phyloP scores from a whole-genome alignment of 30 jellyfish, hydroid and myxozoan species.

The Sanderia malayensis region DNA sequence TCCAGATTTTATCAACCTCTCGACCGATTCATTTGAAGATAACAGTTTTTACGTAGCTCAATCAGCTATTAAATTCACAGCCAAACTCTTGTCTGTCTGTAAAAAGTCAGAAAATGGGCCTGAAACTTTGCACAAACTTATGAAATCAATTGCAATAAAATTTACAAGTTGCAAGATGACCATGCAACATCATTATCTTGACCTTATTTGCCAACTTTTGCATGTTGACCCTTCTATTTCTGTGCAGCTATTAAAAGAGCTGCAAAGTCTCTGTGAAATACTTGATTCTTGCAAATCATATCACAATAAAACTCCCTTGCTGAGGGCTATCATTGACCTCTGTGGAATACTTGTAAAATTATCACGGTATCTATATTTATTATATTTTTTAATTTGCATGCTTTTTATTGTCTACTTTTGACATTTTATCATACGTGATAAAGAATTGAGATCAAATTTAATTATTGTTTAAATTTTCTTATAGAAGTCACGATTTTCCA shows the following conservation, averaged over 20 bases:
- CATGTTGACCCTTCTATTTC: neutral
- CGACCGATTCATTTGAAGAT: conserved; percentile 29
- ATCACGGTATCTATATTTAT: neutral
- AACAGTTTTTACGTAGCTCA: conserved; percentile 36
- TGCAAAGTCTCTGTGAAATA: neutral
- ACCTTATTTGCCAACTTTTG: neutral
- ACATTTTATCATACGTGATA: too few species aligned
- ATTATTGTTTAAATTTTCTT: too few species aligned
- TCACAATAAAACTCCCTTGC: neutral
- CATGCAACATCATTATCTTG: neutral
- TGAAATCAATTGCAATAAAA: neutral
- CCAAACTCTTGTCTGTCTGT: neutral
- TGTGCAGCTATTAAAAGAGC: neutral
- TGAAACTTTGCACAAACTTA: neutral
- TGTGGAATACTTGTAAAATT: neutral
- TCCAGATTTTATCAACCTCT: conserved; percentile 9
- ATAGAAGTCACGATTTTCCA: neutral
- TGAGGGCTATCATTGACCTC: neutral
- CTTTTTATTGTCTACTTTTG: too few species aligned
- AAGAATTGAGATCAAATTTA: too few species aligned
- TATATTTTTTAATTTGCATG: too few species aligned
- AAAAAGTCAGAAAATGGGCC: neutral
- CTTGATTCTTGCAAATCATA: neutral
- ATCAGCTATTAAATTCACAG: conserved; percentile 29
- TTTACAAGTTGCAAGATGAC: neutral